These are phyloP conservation scores for Drosophila littoralis DNA, from an alignment of 1,140 invertebrate species.

Conservation along the genomic window DNA sequence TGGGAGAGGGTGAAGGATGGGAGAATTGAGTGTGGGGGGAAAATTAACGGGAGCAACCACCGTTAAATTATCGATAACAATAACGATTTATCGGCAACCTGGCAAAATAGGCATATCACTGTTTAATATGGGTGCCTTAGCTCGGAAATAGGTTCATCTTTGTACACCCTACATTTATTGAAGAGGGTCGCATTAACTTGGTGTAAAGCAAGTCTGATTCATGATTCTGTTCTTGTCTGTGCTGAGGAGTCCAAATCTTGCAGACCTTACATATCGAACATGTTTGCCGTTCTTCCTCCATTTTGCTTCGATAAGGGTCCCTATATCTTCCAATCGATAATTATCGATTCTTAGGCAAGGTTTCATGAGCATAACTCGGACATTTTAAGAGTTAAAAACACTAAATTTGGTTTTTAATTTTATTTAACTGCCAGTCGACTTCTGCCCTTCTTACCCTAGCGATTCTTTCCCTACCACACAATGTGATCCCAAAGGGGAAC, in stretches of 20 bases:
- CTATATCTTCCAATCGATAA: not conserved
- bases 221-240: too few relatives aligned
- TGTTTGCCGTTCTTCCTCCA: not conserved
- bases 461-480: too few relatives aligned
- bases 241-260: too few relatives aligned
- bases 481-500: too few relatives aligned
- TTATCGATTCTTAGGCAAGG: not conserved
- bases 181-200: too few relatives aligned
- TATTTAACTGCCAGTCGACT: not conserved
- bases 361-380: not conserved
- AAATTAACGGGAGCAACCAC: constrained; percentile 29
- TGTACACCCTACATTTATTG: too few relatives aligned
- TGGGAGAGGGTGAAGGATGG: not conserved
- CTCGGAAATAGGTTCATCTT: too few relatives aligned
- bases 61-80: constrained; percentile 26
- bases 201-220: too few relatives aligned
- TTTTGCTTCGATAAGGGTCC: not conserved
- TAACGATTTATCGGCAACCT: not conserved
- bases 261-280: not conserved
- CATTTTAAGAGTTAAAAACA: not conserved
- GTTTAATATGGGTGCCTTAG: too few relatives aligned
- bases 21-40: too few relatives aligned
- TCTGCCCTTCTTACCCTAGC: not conserved
- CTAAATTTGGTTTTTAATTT: too few relatives aligned
- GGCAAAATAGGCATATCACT: not conserved